Base-by-base conservation (phyloP, 2,797 vertebrate genomes). In the Euthynnus affinis region DNA sequence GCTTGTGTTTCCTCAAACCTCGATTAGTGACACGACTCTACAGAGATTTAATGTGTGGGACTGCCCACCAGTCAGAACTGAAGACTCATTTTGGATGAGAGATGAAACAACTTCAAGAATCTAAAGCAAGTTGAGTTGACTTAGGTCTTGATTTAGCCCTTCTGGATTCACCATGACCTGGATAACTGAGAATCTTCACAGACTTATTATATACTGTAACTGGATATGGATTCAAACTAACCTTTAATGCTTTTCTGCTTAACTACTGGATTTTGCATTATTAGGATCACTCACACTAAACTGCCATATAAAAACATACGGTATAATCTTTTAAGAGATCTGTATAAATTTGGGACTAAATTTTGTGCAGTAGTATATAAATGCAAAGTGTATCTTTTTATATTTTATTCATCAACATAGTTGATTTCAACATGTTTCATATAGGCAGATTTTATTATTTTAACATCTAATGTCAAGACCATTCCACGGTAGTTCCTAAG, bases 371-470 rank as follows among this genome's bases (percentile, higher is more conserved):
- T 34, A 14, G 32, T 37, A 2, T 7, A n/a, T 14, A 58, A 0
- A 17, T 61, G 13, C 8, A 57, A 25, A 25, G 56, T 32, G 46
- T 46, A 5, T 5, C 13, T 22, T 10, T 44, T 23, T 15, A 57
- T 58, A 51, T 44, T 70, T 58, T 27, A 27, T 29, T 29, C 5
- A 29, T 29, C 40, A 10, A 3, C 14, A 52, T 23, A 40, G 29
- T 15, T 73, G 3, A 60, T 61, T 48, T 52, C 25, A 64, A 71
- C 6, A 44, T 4, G 51, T 72, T 51, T 67, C 17, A 66, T 34
- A n/a, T 20, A 4, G 40, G 10, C 13, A 37, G 14, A 53, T 71
- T 71, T 49, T 17, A 14, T 55, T 18, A 29, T 32, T 2, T 37
- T 5, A 48, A 12, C 2, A 61, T 57, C 6, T 13, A n/a, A 57